Conservation (phyloP, 2,888 invertebrate species). For the Trichogramma dendrolimi region DNA sequence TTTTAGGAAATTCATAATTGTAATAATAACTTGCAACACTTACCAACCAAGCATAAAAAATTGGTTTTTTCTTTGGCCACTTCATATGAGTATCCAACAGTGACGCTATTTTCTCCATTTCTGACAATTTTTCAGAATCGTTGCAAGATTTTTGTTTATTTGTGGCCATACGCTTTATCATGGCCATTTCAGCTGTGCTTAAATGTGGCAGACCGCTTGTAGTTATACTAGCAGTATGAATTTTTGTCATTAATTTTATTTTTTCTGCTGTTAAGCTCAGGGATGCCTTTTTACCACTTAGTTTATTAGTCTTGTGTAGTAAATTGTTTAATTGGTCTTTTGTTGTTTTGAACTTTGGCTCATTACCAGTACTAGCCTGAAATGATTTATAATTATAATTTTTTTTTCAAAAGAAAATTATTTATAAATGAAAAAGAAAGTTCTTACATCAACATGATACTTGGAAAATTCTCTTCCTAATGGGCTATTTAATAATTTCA, state of each 20-base stretch:
- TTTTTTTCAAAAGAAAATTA: neutral
- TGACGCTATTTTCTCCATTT: conserved; percentile 30
- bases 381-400: neutral
- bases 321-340: conserved; percentile 31
- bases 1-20: neutral
- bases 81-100: conserved; percentile 34
- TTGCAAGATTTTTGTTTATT: conserved; percentile 24
- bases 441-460: conserved; percentile 16
- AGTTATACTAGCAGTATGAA: conserved; percentile 36
- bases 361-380: conserved; percentile 9
- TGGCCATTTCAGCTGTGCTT: conserved; percentile 33
- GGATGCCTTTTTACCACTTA: conserved; percentile 38
- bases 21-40: neutral
- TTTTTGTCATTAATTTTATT: conserved; percentile 34
- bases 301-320: conserved; percentile 32
- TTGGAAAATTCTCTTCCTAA: conserved; percentile 40
- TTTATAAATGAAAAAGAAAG: neutral
- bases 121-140: conserved; percentile 27
- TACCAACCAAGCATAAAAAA: conserved; percentile 42
- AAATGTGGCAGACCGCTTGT: conserved; percentile 36
- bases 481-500: conserved; percentile 36
- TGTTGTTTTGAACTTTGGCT: conserved; percentile 15
- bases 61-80: conserved; percentile 33
- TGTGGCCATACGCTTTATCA: conserved; percentile 33
- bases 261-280: conserved; percentile 35